A percentile compares a stretch with the other conserved stretches of the same genome.
These are phyloP conservation scores for Podilymbus podiceps DNA, from an alignment of 2,113 vertebrate genomes.

Conservation along the genomic window DNA sequence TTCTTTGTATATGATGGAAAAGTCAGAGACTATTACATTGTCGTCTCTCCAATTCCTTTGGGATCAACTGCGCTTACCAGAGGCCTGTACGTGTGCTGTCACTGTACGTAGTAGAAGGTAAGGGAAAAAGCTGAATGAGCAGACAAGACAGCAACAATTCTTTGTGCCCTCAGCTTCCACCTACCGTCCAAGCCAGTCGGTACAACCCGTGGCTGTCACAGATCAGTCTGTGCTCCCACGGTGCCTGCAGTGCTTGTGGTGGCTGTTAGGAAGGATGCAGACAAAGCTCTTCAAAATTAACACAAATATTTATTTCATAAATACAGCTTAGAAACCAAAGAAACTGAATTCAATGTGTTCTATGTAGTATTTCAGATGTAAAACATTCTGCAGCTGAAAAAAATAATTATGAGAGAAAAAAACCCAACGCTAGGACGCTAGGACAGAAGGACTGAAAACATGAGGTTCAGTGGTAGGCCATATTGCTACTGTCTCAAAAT, in stretches of 20 bases:
- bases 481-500: neutral
- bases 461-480: accelerated
- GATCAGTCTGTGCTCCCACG: accelerated
- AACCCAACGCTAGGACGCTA: accelerated
- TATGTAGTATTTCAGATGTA: neutral
- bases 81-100: neutral
- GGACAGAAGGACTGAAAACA: neutral
- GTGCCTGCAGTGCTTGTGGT: too few species aligned
- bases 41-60: neutral
- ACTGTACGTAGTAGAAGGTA: accelerated
- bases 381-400: neutral
- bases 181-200: too few species aligned
- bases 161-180: neutral
- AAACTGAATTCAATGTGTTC: neutral
- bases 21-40: neutral
- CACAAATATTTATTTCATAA: neutral
- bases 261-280: accelerated
- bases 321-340: neutral
- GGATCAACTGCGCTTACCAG: neutral
- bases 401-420: neutral
- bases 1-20: neutral
- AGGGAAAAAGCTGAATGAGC: neutral
- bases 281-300: neutral
- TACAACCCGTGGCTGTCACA: neutral
- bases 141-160: neutral